Conservation (phyloP, 2,113 vertebrate species). For the Etia nguti region DNA sequence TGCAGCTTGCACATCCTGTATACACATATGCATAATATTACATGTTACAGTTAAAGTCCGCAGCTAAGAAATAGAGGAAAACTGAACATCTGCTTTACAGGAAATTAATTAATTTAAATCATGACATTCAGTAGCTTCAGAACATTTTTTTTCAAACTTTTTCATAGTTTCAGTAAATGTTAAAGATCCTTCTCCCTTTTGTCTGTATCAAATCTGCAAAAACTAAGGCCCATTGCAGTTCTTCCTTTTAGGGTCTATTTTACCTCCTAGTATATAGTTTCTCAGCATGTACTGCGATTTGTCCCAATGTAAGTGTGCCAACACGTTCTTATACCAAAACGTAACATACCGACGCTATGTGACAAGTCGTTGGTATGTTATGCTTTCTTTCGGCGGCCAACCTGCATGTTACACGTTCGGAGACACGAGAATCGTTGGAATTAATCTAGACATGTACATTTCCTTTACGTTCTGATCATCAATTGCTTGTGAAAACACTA, state of each 20-base stretch:
- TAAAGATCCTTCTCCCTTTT: not conserved
- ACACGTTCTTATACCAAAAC: not conserved
- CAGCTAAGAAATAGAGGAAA: not conserved
- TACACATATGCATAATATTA: not conserved
- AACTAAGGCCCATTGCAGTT: not conserved
- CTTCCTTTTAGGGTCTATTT: not conserved
- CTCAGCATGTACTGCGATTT: not conserved
- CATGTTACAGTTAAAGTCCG: not conserved
- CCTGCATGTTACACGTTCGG: not conserved
- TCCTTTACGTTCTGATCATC: not conserved
- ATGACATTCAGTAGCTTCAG: rapidly evolving
- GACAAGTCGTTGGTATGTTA: not conserved
- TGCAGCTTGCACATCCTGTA: not conserved
- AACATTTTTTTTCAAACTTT: not conserved
- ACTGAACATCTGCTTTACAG: not conserved
- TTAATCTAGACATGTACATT: not conserved
- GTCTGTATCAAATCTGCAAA: not conserved
- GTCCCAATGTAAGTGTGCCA: not conserved
- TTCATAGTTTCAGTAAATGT: not conserved
- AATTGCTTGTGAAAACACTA: not conserved
- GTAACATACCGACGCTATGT: not conserved
- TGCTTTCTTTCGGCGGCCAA: not conserved
- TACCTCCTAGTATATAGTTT: not conserved
- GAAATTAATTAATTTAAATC: not conserved
- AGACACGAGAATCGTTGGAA: not conserved